These are phyloP conservation scores for Eupithecia vulgata DNA, from an alignment of 2,888 invertebrate genomes.

Conservation along the genomic window DNA sequence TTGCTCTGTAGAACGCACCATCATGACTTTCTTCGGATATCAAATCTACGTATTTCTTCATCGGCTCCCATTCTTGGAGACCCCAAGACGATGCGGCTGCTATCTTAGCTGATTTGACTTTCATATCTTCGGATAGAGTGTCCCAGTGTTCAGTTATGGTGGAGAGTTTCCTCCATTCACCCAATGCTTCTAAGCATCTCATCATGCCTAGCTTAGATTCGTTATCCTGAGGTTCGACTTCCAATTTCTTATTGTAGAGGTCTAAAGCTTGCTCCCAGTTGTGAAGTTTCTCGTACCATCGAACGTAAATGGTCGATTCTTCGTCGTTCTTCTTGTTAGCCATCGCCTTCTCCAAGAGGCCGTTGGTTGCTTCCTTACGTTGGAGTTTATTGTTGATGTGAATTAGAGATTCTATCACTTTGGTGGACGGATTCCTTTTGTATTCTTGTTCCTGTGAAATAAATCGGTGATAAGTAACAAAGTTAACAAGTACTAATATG, in stretches of 20 bases:
- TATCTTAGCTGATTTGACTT: slow-evolving; percentile 90
- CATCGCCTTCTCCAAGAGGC: slow-evolving; percentile 94
- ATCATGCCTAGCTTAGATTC: slow-evolving; percentile 96
- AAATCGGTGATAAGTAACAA: not conserved
- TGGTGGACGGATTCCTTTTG: slow-evolving; percentile 85
- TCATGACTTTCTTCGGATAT: slow-evolving; percentile 97
- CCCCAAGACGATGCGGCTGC: slow-evolving; percentile 98
- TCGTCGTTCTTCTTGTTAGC: slow-evolving; percentile 88
- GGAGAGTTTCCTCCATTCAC: slow-evolving; percentile 97
- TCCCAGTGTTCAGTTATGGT: slow-evolving; percentile 87
- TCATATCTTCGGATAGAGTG: slow-evolving; percentile 78
- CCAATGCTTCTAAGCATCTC: slow-evolving; percentile 97
- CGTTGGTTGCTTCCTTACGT: slow-evolving; percentile 98
- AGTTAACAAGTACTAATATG: not conserved
- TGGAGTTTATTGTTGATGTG: slow-evolving; percentile 99
- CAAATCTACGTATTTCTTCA: slow-evolving; percentile 94
- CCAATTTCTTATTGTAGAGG: slow-evolving; percentile 91
- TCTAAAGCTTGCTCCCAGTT: slow-evolving; percentile 98
- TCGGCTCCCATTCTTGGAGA: slow-evolving; percentile 95
- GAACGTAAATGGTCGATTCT: slow-evolving; percentile 85
- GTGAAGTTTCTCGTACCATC: slow-evolving; percentile 99
- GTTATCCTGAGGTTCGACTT: slow-evolving; percentile 86
- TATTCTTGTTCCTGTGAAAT: slow-evolving; percentile 93
- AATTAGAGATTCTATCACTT: slow-evolving; percentile 96
- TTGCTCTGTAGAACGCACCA: slow-evolving; percentile 97